Conservation (phyloP, 1,140 invertebrate species). For the Liolophura sinensis region DNA sequence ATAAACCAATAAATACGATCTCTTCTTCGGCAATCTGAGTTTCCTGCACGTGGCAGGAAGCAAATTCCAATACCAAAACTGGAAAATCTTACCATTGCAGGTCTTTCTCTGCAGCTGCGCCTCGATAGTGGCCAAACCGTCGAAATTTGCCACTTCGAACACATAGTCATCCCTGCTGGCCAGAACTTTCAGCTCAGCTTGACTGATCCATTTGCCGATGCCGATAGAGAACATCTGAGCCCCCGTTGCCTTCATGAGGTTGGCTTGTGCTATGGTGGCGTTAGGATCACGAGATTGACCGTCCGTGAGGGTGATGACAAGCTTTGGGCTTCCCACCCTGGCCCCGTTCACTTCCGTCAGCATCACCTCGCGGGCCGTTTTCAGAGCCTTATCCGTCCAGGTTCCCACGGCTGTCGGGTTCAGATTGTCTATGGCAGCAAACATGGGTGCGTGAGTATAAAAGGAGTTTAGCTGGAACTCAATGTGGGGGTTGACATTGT, state of each 20-base stretch:
- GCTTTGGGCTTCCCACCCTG: conserved; percentile 34
- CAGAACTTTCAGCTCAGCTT: too few relatives aligned
- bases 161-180: too few relatives aligned
- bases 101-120: too few relatives aligned
- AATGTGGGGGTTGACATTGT: conserved; percentile 21
- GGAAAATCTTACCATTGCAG: too few relatives aligned
- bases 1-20: too few relatives aligned
- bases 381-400: conserved; percentile 43
- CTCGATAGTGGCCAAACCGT: too few relatives aligned
- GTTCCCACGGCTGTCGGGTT: conserved; percentile 42
- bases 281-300: conserved; percentile 42
- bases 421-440: conserved; percentile 26
- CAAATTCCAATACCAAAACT: too few relatives aligned
- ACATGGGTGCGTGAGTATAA: conserved; percentile 11
- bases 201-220: conserved; percentile 19
- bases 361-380: conserved; percentile 30
- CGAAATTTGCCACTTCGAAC: too few relatives aligned
- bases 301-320: conserved; percentile 48
- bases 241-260: conserved; percentile 31
- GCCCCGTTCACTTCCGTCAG: conserved; percentile 31
- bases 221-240: conserved; percentile 38
- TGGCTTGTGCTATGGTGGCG: conserved; percentile 41
- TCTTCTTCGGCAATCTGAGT: too few relatives aligned
- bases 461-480: conserved; percentile 24
- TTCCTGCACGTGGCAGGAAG: too few relatives aligned